Evolutionary conservation across 2,888 invertebrate species (phyloP), one percentile per base, ranked within the genome.

Genomic region (Agonopterix alstromeriana): DNA sequence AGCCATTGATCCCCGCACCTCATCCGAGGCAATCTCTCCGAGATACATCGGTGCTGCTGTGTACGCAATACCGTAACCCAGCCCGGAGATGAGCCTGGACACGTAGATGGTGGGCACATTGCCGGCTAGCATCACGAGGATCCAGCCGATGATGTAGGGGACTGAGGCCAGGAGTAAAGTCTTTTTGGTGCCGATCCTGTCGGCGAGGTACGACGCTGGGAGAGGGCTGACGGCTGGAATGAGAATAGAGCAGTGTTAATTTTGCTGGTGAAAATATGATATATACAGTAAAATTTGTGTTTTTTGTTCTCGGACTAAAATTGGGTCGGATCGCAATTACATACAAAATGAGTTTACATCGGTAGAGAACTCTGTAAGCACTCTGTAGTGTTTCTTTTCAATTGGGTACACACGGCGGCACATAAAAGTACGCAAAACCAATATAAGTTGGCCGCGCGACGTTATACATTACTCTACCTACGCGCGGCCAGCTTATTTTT

Each of bases 61-160:
- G 67, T 91, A 91, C 0, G 90, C 90, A 38, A 91, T 82, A 41
- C 91, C 91, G 60, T 91, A 92, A 0, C 92, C 91, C 0, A 93
- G 67, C 0, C 93, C 93, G 0, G 91, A 91, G 57, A 93, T 86
- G 55, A 92, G 81, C 1, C 91, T 80, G 0, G 91, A 89, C 0
- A 87, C 81, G 70, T 92, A 92, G 46, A 93, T 84, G 10, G 90
- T 82, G 11, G 90, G 82, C 0, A 91, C 89, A 43, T 86, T 88
- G 56, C 79, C 77, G 0, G 92, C 92, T 46, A 90, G 70, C 69
- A 92, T 91, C 49, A 93, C 90, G 48, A 92, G 80, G 46, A 93
- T 77, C 93, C 93, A 93, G 41, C 92, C 91, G 10, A 90, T 61
- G 55, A 91, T 90, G 61, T 92, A 90, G 0, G 93, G 92, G 1